Conservation (phyloP, 2,797 vertebrate species). For the Spea hammondii region DNA sequence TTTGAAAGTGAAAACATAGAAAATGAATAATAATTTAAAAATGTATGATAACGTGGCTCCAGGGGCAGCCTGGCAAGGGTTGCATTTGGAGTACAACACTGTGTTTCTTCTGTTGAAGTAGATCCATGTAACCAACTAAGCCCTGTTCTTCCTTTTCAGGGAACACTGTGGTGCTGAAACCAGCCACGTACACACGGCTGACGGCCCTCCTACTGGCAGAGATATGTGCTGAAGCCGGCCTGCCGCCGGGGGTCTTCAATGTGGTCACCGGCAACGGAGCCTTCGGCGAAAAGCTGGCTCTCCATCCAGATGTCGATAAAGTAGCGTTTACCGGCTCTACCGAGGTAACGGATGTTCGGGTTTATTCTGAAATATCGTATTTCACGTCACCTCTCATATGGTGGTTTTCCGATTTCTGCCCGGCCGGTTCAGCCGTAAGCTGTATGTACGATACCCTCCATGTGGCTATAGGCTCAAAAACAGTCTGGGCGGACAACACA, state of each 20-base stretch:
- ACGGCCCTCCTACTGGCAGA: constrained; percentile 79
- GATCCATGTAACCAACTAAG: not conserved
- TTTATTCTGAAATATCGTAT: too few relatives aligned
- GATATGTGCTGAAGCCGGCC: constrained; percentile 71
- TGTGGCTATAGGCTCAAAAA: too few relatives aligned
- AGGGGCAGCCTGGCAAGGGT: too few relatives aligned
- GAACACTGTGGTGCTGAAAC: constrained; percentile 77
- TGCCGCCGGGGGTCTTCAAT: constrained; percentile 77
- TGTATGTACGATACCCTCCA: too few relatives aligned
- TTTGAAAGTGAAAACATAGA: too few relatives aligned
- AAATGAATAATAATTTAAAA: too few relatives aligned
- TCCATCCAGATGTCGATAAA: constrained; percentile 65
- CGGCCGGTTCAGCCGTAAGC: too few relatives aligned
- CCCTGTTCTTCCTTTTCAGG: constrained; percentile 62
- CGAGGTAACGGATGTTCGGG: constrained; percentile 63
- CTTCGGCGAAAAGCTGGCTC: constrained; percentile 64
- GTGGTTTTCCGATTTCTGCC: too few relatives aligned
- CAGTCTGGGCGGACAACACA: too few relatives aligned
- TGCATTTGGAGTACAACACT: too few relatives aligned
- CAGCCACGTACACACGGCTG: constrained; percentile 63
- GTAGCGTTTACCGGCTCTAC: constrained; percentile 76
- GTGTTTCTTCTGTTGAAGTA: not conserved
- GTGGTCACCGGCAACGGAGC: constrained; percentile 73
- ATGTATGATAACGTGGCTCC: too few relatives aligned
- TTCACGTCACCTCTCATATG: too few relatives aligned